Evolutionary conservation across 37 sponge, comb jelly and placozoan species (phyloP).

Genomic region (Bolinopsis microptera): DNA sequence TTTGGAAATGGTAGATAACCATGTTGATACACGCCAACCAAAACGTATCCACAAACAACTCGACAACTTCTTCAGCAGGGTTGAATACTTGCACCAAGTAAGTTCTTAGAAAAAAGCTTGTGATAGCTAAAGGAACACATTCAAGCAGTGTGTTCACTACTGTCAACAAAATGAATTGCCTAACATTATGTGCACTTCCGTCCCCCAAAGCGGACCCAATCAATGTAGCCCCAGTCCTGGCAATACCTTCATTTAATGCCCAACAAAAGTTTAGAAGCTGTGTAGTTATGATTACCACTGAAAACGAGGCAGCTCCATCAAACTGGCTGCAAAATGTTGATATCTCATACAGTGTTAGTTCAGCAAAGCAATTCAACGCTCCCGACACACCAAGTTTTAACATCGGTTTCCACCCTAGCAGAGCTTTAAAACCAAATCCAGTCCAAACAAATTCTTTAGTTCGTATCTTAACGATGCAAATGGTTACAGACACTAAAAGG

Average conservation of each 20-base stretch:
- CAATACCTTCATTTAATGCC: not conserved
- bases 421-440: not conserved
- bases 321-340: not conserved
- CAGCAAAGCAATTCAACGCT: not conserved
- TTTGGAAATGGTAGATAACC: not conserved
- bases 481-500: not conserved
- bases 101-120: not conserved
- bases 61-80: not conserved
- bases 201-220: conserved; percentile 5
- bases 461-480: not conserved
- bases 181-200: not conserved
- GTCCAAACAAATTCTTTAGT: not conserved
- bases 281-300: not conserved
- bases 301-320: not conserved
- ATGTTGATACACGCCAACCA: not conserved
- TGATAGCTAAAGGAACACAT: not conserved
- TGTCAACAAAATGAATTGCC: not conserved
- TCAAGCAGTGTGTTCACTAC: not conserved
- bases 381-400: not conserved
- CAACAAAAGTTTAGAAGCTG: not conserved
- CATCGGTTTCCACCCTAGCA: conserved; percentile 18
- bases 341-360: not conserved
- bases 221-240: not conserved
- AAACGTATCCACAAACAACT: not conserved
- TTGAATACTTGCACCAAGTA: not conserved